A percentile compares a stretch with the other conserved stretches of the same genome.
Conservation (phyloP, 2,113 vertebrate genomes). For the Ptilonorhynchus violaceus region DNA sequence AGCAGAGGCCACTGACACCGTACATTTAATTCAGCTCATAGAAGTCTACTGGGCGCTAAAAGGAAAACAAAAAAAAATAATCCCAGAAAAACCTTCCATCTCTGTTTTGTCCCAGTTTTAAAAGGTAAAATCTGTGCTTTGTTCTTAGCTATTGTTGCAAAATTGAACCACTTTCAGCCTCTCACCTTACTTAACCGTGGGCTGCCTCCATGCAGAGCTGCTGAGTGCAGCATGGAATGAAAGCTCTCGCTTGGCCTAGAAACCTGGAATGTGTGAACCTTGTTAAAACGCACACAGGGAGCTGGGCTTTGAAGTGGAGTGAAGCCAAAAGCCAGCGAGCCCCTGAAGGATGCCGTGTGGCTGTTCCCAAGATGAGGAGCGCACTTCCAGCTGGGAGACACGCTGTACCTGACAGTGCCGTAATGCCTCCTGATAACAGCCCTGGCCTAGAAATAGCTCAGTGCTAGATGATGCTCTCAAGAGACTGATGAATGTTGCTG, state of each 20-base stretch:
- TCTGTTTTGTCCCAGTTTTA: constrained; percentile 32
- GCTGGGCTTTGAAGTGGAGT: not conserved
- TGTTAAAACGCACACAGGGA: not conserved
- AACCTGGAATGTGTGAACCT: not conserved
- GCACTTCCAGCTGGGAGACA: not conserved
- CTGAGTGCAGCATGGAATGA: not conserved
- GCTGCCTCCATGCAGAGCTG: not conserved
- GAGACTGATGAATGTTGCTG: not conserved
- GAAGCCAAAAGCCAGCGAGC: not conserved
- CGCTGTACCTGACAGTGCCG: not conserved
- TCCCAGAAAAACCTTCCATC: not conserved
- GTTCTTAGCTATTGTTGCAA: constrained; percentile 30
- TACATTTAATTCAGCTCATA: not conserved
- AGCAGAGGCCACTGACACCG: not conserved
- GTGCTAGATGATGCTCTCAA: not conserved
- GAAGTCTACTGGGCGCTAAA: not conserved
- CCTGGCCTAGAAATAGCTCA: not conserved
- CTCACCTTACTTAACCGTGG: constrained; percentile 7
- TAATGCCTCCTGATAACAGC: not conserved
- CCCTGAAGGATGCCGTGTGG: not conserved
- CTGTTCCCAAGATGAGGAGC: fast-evolving
- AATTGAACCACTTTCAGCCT: constrained; percentile 32
- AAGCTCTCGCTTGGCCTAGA: not conserved
- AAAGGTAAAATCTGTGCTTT: constrained; percentile 18
- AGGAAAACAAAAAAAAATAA: not conserved